Base-by-base conservation (phyloP, 2,888 invertebrate species). In the Nomada fucata region DNA sequence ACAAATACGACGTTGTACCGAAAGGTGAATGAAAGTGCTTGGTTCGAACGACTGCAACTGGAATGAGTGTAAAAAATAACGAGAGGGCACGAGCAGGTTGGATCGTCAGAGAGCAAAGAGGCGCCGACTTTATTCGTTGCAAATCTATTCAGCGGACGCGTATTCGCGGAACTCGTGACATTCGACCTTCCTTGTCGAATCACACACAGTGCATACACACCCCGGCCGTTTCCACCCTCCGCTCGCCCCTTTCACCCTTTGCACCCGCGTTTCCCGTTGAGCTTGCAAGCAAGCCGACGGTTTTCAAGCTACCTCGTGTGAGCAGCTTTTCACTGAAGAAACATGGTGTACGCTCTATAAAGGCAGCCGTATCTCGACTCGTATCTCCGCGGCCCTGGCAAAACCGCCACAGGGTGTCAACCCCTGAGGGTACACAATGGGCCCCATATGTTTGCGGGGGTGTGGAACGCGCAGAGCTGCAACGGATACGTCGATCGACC, bases 401-500 rank as follows among this genome's bases (percentile, higher is more conserved):
- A 89, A 89, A 89, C 85, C 87, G 86, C 84, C 68, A 76, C 68
- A 79, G 84, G 87, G 87, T 84, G 86, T 79, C 81, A 88, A 79
- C 82, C 84, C 86, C 88, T 88, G 86, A 88, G 90, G 89, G 87
- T 88, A 84, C 89, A 92, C 92, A 92, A 92, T 92, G 89, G 88
- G 88, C 74, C 90, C 92, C 91, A 91, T 92, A 92, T 92, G 92
- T 92, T 92, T 92, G 91, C 91, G 91, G 91, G 91, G 90, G 91
- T 91, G 91, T 92, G 89, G 87, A 91, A 90, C 88, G 88, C 78
- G 78, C 79, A 61, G 67, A 72, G 70, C 63, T 76, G 84, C 88
- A 80, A 76, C 78, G 65, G 80, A 83, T 84, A 87, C 83, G 84
- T 87, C 82, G 78, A 88, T 88, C 87, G 86, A 87, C 84, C 85